These are phyloP conservation scores for Tokudaia tokunoshimensis DNA, from an alignment of 2,797 vertebrate species.

Conservation along the genomic window DNA sequence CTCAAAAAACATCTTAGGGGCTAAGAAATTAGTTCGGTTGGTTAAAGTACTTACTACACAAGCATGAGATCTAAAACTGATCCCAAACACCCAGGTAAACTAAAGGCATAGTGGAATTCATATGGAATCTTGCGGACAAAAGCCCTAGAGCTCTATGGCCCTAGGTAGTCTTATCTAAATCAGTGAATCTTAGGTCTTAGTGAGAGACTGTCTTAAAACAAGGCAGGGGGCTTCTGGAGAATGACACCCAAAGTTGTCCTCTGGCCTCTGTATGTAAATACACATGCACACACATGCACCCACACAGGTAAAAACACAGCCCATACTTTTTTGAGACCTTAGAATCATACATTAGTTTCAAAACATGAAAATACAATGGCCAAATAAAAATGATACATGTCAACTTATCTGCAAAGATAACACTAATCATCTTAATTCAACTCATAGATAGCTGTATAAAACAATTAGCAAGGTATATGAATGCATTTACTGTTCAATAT, in stretches of 20 bases:
- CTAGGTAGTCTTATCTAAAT: background rate
- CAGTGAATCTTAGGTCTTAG: background rate
- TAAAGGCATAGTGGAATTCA: background rate
- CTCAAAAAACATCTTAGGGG: background rate
- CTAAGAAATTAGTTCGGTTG: background rate
- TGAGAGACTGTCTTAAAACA: background rate
- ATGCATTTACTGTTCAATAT: background rate
- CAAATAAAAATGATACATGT: background rate
- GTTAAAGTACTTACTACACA: background rate
- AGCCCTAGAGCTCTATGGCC: background rate
- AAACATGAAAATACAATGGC: slow-evolving; percentile 9
- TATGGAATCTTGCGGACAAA: background rate
- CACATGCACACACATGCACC: background rate
- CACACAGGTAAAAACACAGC: background rate
- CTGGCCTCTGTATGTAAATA: background rate
- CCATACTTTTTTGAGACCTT: background rate
- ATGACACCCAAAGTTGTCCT: background rate
- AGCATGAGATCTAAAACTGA: background rate
- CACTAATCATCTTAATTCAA: background rate
- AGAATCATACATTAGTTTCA: background rate
- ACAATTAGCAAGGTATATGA: background rate
- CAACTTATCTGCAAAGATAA: background rate
- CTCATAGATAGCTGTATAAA: background rate
- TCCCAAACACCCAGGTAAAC: background rate
- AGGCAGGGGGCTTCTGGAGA: background rate